phyloP scores from a whole-genome alignment of 2,797 vertebrate genomes.

The Tangara arthus region DNA sequence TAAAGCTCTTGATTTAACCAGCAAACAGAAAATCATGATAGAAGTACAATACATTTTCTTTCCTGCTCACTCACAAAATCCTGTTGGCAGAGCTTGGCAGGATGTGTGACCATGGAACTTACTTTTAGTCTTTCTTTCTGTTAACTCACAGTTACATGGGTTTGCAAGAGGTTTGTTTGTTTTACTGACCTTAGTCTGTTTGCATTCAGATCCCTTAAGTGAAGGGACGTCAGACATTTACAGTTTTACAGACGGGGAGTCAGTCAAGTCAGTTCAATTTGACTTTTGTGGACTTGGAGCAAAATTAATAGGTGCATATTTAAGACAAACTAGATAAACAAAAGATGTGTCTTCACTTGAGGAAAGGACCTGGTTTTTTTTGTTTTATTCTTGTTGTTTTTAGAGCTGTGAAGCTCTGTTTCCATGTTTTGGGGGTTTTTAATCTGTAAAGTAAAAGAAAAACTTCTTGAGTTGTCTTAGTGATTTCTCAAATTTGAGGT shows the following conservation, averaged over 20 bases:
- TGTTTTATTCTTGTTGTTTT: background rate
- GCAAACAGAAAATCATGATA: background rate
- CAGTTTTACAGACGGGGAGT: background rate
- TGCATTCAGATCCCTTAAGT: background rate
- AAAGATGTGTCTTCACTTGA: background rate
- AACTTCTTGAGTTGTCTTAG: background rate
- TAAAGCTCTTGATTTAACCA: background rate
- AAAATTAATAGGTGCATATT: background rate
- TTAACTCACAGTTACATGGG: background rate
- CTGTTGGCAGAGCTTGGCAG: conserved; percentile 4
- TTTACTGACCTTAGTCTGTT: background rate
- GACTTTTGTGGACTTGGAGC: background rate
- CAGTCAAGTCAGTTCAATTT: background rate
- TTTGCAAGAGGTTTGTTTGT: background rate
- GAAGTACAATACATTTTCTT: background rate
- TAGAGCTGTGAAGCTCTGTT: background rate
- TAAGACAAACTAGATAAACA: background rate
- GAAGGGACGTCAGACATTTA: background rate
- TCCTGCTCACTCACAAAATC: background rate
- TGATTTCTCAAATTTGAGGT: background rate
- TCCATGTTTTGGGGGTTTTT: background rate
- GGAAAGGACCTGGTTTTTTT: background rate
- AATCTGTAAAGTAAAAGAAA: background rate
- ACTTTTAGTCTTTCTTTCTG: background rate
- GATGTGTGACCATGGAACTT: background rate